These are phyloP conservation scores for Ammodytes dubius DNA, from an alignment of 2,113 vertebrate genomes.

Conservation along the genomic window DNA sequence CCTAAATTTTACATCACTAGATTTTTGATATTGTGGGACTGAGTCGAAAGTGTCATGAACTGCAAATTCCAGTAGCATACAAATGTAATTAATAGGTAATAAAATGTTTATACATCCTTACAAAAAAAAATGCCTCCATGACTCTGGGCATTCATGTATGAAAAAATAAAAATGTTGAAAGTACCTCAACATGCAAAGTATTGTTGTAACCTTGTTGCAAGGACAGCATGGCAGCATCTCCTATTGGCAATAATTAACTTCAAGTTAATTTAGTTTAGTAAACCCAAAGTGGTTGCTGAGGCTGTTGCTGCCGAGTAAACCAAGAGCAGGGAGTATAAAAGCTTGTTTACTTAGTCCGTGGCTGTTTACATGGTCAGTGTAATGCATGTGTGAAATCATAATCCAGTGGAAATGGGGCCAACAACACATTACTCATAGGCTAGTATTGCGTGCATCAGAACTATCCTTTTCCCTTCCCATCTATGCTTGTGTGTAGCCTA, in stretches of 20 bases:
- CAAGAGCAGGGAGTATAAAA: background rate
- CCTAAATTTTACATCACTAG: background rate
- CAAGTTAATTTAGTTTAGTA: background rate
- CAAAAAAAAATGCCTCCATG: background rate
- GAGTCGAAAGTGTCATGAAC: background rate
- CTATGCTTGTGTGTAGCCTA: background rate
- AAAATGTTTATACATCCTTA: background rate
- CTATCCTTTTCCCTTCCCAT: background rate
- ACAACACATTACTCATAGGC: background rate
- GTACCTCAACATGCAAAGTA: background rate
- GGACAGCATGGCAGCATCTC: background rate
- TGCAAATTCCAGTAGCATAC: background rate
- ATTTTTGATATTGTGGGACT: background rate
- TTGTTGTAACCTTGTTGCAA: background rate
- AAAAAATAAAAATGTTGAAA: background rate
- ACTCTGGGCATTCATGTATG: background rate
- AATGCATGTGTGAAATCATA: background rate
- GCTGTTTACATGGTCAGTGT: slow-evolving; percentile 21
- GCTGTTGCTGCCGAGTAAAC: background rate
- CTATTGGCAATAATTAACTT: slow-evolving; percentile 44
- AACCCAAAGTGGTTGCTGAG: background rate
- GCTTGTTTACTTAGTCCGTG: slow-evolving; percentile 25
- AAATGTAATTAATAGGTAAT: background rate
- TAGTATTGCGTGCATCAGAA: background rate
- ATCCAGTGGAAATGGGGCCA: background rate